phyloP scores from a whole-genome alignment of 92 coral and sea anemone species.

The Micromussa lordhowensis region DNA sequence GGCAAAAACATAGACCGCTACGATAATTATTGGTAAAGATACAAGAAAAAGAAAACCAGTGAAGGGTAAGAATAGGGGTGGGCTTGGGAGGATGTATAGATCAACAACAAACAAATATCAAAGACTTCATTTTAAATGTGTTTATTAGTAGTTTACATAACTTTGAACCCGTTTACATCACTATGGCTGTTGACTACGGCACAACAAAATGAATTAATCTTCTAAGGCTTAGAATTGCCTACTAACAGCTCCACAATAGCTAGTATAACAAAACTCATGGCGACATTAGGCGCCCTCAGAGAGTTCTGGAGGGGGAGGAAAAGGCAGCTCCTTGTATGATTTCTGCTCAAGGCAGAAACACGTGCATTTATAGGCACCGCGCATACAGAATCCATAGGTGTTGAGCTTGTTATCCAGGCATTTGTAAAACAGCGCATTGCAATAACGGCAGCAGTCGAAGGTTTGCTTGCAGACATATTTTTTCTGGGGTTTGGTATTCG shows the following conservation, averaged over 20 bases:
- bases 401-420: neutral
- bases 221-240: neutral
- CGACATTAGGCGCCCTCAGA: neutral
- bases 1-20: no score
- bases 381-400: slow-evolving; percentile 15
- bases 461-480: slow-evolving; percentile 32
- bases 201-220: neutral
- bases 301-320: neutral
- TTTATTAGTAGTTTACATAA: neutral
- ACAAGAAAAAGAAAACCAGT: no score
- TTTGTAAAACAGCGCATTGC: slow-evolving; percentile 14
- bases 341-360: slow-evolving; percentile 5
- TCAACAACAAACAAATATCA: neutral
- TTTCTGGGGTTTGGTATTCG: neutral
- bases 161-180: neutral
- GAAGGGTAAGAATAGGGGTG: neutral
- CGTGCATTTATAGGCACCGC: slow-evolving; percentile 30
- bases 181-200: neutral
- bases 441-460: slow-evolving; percentile 36
- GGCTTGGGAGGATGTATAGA: neutral
- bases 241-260: neutral
- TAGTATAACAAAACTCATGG: neutral
- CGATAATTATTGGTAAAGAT: no score
- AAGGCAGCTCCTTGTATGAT: slow-evolving; percentile 19
- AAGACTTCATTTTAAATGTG: neutral